Conservation (phyloP, 1,140 invertebrate genomes). For the Hermatobates lingyangjiaoensis region DNA sequence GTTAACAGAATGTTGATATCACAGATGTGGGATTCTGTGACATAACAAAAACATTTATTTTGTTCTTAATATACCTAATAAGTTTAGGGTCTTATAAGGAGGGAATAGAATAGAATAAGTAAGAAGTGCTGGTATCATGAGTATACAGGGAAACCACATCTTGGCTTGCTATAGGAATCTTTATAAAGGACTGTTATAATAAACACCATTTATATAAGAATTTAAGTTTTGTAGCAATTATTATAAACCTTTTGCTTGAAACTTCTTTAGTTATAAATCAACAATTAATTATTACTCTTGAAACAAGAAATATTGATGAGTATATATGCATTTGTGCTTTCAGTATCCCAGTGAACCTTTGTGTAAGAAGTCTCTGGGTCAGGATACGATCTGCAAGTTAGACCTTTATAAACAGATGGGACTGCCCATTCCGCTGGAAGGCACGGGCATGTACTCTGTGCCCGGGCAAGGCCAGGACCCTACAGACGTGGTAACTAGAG, state of each 20-base stretch:
- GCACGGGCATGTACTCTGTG: background rate
- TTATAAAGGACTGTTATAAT: too few species aligned
- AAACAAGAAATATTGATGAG: too few species aligned
- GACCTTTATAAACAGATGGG: slow-evolving; percentile 9
- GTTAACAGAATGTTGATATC: too few species aligned
- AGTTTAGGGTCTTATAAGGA: too few species aligned
- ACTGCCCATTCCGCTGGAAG: slow-evolving; percentile 4
- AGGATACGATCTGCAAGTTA: slow-evolving; percentile 7
- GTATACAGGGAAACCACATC: too few species aligned
- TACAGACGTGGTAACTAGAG: background rate
- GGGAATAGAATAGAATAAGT: too few species aligned
- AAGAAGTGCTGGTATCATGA: too few species aligned
- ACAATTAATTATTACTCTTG: background rate
- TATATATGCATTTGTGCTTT: too few species aligned
- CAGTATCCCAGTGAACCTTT: background rate
- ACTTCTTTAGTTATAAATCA: background rate
- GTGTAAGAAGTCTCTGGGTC: slow-evolving; percentile 1
- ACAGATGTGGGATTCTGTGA: too few species aligned
- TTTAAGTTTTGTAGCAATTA: background rate
- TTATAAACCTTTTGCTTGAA: background rate
- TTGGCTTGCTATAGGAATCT: too few species aligned
- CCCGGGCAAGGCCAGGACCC: background rate
- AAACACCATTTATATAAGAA: background rate
- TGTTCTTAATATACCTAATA: too few species aligned
- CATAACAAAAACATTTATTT: too few species aligned